Percentiles rank a stretch among this genome's conserved stretches.
phyloP scores from a whole-genome alignment of 2,888 invertebrate species.

The Hymenopus coronatus region DNA sequence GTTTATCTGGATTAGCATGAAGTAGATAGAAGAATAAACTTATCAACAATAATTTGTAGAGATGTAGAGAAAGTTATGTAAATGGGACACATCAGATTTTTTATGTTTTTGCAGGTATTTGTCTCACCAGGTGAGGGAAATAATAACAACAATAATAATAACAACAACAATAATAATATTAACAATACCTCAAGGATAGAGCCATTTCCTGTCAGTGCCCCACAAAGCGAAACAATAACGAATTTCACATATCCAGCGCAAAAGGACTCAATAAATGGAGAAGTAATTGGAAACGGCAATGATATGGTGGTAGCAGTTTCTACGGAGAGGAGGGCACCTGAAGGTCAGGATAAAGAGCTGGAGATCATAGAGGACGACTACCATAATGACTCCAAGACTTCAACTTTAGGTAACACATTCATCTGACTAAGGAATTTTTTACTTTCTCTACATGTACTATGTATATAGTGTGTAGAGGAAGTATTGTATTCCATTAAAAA shows the following conservation, averaged over 20 bases:
- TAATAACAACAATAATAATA: background rate
- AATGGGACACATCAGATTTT: no score
- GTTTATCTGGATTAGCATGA: no score
- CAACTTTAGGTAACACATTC: conserved; percentile 21
- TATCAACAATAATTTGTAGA: no score
- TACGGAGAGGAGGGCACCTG: conserved; percentile 64
- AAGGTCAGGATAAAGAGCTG: conserved; percentile 77
- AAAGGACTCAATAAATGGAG: conserved; percentile 12
- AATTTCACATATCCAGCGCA: background rate
- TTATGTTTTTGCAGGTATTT: conserved; percentile 9
- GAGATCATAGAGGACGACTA: conserved; percentile 47
- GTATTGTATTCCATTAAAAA: no score
- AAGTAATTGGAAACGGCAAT: background rate
- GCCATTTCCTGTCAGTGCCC: background rate
- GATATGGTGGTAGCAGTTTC: conserved; percentile 15
- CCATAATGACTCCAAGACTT: conserved; percentile 22
- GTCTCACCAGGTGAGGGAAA: conserved; percentile 7
- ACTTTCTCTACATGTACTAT: no score
- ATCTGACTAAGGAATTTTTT: background rate
- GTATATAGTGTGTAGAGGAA: no score
- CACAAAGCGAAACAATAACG: background rate
- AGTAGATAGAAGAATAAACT: no score
- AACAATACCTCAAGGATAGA: background rate
- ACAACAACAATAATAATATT: no score
- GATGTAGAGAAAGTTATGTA: no score